Conservation (phyloP, 2,113 vertebrate species). For the Megaceryle maxima region DNA sequence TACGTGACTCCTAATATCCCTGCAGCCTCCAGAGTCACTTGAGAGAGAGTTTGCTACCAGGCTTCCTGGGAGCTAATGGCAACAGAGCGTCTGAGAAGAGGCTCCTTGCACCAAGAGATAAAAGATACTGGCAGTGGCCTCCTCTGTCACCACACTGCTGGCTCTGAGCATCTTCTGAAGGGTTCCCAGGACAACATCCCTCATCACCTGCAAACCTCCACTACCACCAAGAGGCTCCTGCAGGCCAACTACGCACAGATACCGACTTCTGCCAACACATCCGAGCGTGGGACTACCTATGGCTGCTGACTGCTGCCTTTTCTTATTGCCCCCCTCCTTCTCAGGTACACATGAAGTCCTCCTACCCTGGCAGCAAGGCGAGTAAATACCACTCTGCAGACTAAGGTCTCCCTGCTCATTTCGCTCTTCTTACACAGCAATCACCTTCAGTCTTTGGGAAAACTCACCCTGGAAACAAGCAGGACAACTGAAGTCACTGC, state of each 20-base stretch:
- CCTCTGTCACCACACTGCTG: not conserved
- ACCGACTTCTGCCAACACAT: not conserved
- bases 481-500: rapidly evolving
- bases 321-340: not conserved
- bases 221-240: not conserved
- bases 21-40: not conserved
- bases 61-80: not conserved
- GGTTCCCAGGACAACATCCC: not conserved
- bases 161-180: not conserved
- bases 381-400: not conserved
- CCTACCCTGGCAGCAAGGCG: not conserved
- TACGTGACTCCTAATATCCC: not conserved
- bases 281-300: rapidly evolving
- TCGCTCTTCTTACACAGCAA: not conserved
- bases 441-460: not conserved
- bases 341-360: not conserved
- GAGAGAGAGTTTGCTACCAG: not conserved
- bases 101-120: not conserved
- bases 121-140: not conserved
- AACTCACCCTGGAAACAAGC: not conserved
- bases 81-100: not conserved
- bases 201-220: not conserved
- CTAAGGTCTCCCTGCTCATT: not conserved
- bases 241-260: rapidly evolving
- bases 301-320: not conserved